These are phyloP conservation scores for Agrochola litura DNA, from an alignment of 2,888 invertebrate species.

Conservation along the genomic window DNA sequence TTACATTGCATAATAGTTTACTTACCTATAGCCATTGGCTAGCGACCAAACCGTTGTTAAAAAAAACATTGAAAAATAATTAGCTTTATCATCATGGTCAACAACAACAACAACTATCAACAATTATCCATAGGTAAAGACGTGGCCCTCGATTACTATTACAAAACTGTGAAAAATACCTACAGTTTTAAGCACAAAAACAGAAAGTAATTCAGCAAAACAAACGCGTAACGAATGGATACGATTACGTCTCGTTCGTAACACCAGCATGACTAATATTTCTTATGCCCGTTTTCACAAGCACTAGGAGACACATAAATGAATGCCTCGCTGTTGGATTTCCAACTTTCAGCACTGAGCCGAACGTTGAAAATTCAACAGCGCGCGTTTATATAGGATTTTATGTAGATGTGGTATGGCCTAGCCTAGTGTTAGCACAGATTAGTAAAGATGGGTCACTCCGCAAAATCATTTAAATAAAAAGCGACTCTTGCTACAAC, in stretches of 20 bases:
- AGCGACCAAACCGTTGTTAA: background rate
- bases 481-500: no score
- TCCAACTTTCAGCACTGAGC: background rate
- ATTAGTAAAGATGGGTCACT: no score
- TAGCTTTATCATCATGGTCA: background rate
- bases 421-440: no score
- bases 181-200: slow-evolving; percentile 37
- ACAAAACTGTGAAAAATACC: slow-evolving; percentile 22
- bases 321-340: no score
- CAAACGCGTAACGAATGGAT: slow-evolving; percentile 34
- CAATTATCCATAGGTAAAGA: background rate
- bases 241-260: slow-evolving; percentile 33
- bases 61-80: slow-evolving; percentile 3
- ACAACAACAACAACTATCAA: background rate
- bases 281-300: background rate
- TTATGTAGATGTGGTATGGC: background rate
- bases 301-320: background rate
- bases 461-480: no score
- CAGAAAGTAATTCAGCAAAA: slow-evolving; percentile 44
- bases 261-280: slow-evolving; percentile 39
- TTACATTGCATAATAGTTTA: background rate
- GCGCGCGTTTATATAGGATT: background rate
- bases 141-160: slow-evolving; percentile 1
- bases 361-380: background rate
- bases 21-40: background rate